These are phyloP conservation scores for Acrobasis repandana DNA, from an alignment of 2,888 invertebrate species.

Conservation along the genomic window DNA sequence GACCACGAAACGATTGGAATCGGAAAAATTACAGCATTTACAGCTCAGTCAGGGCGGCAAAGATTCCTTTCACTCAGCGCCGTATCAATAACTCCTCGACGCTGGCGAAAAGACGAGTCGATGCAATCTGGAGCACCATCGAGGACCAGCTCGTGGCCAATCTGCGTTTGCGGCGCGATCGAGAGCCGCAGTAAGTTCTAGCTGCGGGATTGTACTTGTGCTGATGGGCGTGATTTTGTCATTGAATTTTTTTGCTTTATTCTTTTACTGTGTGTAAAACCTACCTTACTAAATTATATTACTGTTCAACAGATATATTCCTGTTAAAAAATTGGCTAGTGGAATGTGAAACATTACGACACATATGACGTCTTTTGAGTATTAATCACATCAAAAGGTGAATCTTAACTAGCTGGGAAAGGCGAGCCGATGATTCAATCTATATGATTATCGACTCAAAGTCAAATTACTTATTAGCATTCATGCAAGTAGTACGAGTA, in stretches of 20 bases:
- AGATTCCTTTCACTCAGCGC: slow-evolving; percentile 58
- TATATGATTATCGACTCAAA: too few species aligned
- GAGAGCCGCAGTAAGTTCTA: slow-evolving; percentile 15
- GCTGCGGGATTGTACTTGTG: neutral
- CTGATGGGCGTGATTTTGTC: slow-evolving; percentile 9
- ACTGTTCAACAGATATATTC: too few species aligned
- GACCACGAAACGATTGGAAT: neutral
- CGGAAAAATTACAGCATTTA: neutral
- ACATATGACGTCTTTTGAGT: too few species aligned
- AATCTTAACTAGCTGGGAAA: too few species aligned
- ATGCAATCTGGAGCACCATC: slow-evolving; percentile 58
- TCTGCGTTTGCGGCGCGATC: slow-evolving; percentile 66
- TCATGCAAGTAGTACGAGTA: too few species aligned
- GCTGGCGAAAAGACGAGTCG: slow-evolving; percentile 65
- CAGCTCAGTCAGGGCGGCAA: slow-evolving; percentile 31
- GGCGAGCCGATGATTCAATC: too few species aligned
- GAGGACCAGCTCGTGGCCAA: slow-evolving; percentile 68
- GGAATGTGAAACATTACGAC: too few species aligned
- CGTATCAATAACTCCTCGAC: slow-evolving; percentile 69
- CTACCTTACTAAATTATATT: too few species aligned
- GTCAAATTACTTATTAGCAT: too few species aligned
- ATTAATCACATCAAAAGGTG: too few species aligned
- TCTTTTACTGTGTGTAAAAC: neutral
- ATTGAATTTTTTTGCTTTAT: neutral
- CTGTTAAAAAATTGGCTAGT: too few species aligned